These are phyloP conservation scores for Chorisops tibialis DNA, from an alignment of 2,888 invertebrate species.

Conservation along the genomic window DNA sequence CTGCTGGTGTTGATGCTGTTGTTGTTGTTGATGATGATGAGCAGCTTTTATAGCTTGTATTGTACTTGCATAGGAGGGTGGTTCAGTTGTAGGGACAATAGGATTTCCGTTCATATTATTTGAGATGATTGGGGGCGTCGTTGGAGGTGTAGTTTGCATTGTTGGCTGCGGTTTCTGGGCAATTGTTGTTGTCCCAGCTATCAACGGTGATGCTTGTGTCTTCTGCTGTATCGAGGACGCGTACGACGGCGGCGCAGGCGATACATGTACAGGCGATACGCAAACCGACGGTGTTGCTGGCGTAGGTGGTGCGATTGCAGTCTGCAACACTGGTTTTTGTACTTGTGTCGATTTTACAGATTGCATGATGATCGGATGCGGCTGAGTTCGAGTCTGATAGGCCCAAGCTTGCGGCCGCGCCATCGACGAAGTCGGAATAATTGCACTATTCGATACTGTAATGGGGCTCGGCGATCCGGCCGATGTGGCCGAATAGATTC, in stretches of 20 bases:
- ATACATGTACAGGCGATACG: conserved; percentile 50
- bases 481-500: conserved; percentile 80
- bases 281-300: conserved; percentile 61
- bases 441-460: conserved; percentile 61
- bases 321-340: conserved; percentile 91
- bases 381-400: conserved; percentile 80
- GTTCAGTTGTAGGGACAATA: conserved; percentile 77
- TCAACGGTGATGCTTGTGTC: conserved; percentile 55
- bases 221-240: conserved; percentile 78
- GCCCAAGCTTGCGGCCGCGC: conserved; percentile 83
- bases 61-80: conserved; percentile 87
- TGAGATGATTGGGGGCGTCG: conserved; percentile 57
- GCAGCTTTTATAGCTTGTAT: conserved; percentile 67
- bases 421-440: conserved; percentile 61
- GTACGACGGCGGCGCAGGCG: conserved; percentile 75
- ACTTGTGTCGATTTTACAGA: conserved; percentile 94
- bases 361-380: conserved; percentile 95
- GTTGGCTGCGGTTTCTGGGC: conserved; percentile 54
- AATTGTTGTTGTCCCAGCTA: conserved; percentile 50
- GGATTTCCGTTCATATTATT: conserved; percentile 48
- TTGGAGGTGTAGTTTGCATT: conserved; percentile 49
- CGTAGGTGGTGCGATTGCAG: conserved; percentile 87
- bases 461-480: conserved; percentile 82
- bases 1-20: conserved; percentile 42
- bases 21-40: conserved; percentile 45